Base-by-base conservation (phyloP, 2,113 vertebrate species). In the Ammodramus savannarum region DNA sequence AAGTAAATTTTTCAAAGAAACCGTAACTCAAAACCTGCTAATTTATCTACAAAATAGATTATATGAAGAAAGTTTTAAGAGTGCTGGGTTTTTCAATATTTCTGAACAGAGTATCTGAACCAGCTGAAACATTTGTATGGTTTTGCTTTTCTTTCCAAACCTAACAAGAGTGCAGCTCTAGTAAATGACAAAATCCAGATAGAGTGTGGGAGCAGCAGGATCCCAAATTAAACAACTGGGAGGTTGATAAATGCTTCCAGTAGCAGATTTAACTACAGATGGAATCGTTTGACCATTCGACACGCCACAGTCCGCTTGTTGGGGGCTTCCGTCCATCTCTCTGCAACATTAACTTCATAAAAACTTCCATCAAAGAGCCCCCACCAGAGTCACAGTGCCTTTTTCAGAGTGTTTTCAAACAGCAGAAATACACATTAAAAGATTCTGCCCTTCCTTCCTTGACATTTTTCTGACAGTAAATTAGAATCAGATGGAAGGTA, bases 111-210 rank as follows among this genome's bases (percentile, higher is more conserved):
- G 13, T 41, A 46, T 69, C 32, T 52, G 49, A 93, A 41, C 19
- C 69, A 86, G 58, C 44, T 82, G 76, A 52, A 88, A 71, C 36
- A 51, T 61, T 92, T 87, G 7, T 31, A 61, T 32, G 19, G 43
- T 62, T 92, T 87, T 93, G 34, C 54, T 93, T 96, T 96, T 93
- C 61, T 94, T 94, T 95, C 55, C 39, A 65, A 78, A 75, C 46
- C 12, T 93, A 81, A 29, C 55, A 83, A 63, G 59, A 54, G 36
- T 84, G 55, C 25, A 94, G 77, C 13, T 78, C 21, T 44, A 69
- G 52, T 91, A 86, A 95, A 95, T 95, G 95, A 94, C 95, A 95
- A 97, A 97, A 95, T 87, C 81, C 96, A 97, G 95, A 96, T 59
- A 95, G 68, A 82, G 61, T 90, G 69, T 83, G 80, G 81, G 93